These are phyloP conservation scores for Gari tellinella DNA, from an alignment of 2,888 invertebrate genomes.

Conservation along the genomic window DNA sequence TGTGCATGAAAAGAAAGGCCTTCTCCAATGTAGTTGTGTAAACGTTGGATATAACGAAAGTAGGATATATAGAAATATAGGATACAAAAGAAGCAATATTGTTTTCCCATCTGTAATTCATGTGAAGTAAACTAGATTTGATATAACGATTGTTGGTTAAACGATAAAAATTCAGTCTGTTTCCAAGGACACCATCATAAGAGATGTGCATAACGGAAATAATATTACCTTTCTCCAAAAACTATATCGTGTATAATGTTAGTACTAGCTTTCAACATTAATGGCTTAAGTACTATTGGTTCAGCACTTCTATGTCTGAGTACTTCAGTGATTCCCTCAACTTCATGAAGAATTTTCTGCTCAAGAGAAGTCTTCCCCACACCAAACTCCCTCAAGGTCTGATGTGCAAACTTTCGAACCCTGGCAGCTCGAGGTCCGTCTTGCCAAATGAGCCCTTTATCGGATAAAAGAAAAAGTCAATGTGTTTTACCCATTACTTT, in stretches of 20 bases:
- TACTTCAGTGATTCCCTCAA: constrained; percentile 24
- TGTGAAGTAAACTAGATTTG: no score
- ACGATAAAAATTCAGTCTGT: no score
- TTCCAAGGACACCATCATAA: no score
- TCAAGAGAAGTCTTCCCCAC: constrained; percentile 59
- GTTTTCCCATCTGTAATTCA: no score
- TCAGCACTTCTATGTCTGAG: constrained; percentile 24
- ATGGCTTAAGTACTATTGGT: constrained; percentile 14
- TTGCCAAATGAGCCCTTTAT: constrained; percentile 55
- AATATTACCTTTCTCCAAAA: constrained; percentile 59
- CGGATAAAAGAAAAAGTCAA: no score
- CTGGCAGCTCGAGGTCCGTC: constrained; percentile 41
- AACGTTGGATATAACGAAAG: no score
- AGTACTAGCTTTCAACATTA: constrained; percentile 22
- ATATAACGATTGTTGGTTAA: no score
- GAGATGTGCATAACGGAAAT: background rate
- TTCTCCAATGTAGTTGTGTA: no score
- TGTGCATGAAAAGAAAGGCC: no score
- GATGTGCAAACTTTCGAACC: constrained; percentile 44
- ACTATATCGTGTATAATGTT: constrained; percentile 67
- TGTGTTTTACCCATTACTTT: no score
- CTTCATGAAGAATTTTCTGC: constrained; percentile 51
- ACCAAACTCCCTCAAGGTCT: constrained; percentile 62
- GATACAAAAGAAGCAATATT: no score
- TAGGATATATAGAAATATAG: no score